These are phyloP conservation scores for Limnephilus rhombicus DNA, from an alignment of 2,888 invertebrate species.

Conservation along the genomic window DNA sequence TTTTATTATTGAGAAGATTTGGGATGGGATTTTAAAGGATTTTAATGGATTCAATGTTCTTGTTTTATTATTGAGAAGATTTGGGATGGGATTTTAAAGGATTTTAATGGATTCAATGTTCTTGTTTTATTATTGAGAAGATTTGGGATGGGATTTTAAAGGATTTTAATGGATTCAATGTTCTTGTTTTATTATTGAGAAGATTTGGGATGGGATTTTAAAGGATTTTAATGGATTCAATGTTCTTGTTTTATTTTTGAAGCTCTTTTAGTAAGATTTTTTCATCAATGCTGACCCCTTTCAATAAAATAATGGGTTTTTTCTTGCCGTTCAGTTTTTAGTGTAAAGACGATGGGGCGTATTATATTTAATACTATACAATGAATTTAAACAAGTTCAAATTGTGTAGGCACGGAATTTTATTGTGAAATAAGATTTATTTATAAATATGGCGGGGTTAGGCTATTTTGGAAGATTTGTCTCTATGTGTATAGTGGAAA, in stretches of 20 bases:
- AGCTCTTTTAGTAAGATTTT: background rate
- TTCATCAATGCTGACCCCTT: background rate
- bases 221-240: background rate
- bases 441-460: constrained; percentile 1
- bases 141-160: background rate
- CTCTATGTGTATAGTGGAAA: background rate
- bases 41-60: background rate
- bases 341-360: background rate
- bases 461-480: background rate
- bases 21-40: background rate
- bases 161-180: background rate
- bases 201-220: background rate
- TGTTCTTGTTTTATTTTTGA: background rate
- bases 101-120: background rate
- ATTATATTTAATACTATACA: background rate
- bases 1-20: background rate
- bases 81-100: background rate
- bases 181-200: background rate
- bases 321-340: background rate
- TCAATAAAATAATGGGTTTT: background rate
- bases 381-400: constrained; percentile 1
- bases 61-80: background rate
- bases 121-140: background rate
- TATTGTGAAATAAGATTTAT: constrained; percentile 1
- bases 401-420: constrained; percentile 1